Evolutionary conservation across 1,140 invertebrate species (phyloP), one percentile per base, ranked within the genome.

Genomic region (Ips nitidus): DNA sequence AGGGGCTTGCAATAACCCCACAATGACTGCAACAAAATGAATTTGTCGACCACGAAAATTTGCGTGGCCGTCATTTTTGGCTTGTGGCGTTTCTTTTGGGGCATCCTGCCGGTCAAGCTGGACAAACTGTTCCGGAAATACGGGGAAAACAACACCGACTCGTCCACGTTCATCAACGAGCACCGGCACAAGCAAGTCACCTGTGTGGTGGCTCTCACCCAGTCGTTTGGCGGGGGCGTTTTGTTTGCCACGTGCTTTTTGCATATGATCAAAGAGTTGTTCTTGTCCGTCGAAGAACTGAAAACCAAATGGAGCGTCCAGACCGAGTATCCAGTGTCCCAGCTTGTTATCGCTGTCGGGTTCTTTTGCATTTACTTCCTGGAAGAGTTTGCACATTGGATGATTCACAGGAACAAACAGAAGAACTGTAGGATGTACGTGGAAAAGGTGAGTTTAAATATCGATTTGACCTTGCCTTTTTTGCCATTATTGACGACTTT

Each of bases 151-250:
- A 73, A 61, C 40, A 66, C 73, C 45, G 75, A 77, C 45, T 71
- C 69, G 8, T 59, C 63, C 2, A 72, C 67, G 3, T 75, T 76
- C 43, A 73, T 78, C 8, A 78, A 78, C 50, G 63, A 76, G 39
- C 74, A 66, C 47, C 60, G 76, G 63, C 79, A 78, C 50, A 42
- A 72, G 5, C 74, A 77, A 65, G 74, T 80, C 2, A 74, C 70
- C 4, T 79, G 76, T 64, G 63, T 66, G 22, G 70, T 81, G 4
- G 77, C 86, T 6, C 42, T 79, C 2, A 75, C 76, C 42, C 83
- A 87, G 41, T 87, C 85, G 64, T 87, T 88, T 73, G 87, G 87
- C 22, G 89, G 87, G 8, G 88, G 89, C 2, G 88, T 90, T 3
- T 82, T 90, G 41, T 81, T 90, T 62, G 89, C 86, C 39, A 89